phyloP scores from a whole-genome alignment of 2,888 invertebrate genomes.

The Lapara coniferarum region DNA sequence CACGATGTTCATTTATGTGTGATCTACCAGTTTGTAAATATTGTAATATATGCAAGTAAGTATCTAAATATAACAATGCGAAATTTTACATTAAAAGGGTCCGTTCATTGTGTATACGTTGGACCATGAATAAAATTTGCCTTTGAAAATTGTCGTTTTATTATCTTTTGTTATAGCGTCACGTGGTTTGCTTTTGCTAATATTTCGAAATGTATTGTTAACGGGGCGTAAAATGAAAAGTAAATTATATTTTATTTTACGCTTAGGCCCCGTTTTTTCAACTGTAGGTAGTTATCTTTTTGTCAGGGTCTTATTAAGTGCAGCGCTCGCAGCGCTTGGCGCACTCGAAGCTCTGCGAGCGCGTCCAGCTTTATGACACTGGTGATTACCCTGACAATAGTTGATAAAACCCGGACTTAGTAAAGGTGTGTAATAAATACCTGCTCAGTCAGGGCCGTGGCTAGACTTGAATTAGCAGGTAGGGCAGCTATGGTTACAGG shows the following conservation, averaged over 20 bases:
- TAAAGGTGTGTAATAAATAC: too few species aligned
- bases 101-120: slow-evolving; percentile 82
- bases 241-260: background rate
- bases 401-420: too few species aligned
- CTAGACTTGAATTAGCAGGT: too few species aligned
- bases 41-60: slow-evolving; percentile 74
- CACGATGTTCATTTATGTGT: slow-evolving; percentile 71
- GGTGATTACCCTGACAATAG: too few species aligned
- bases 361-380: too few species aligned
- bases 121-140: slow-evolving; percentile 83
- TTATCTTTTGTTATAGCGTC: slow-evolving; percentile 21
- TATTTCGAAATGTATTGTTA: slow-evolving; percentile 2
- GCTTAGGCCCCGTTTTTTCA: too few species aligned
- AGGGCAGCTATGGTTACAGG: too few species aligned
- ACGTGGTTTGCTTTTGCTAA: slow-evolving; percentile 1
- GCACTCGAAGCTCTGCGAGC: too few species aligned
- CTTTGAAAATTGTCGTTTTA: slow-evolving; percentile 60
- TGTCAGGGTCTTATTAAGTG: too few species aligned
- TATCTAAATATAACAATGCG: slow-evolving; percentile 67
- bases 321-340: too few species aligned
- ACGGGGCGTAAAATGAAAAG: background rate
- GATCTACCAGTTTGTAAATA: slow-evolving; percentile 77
- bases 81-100: slow-evolving; percentile 82
- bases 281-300: too few species aligned
- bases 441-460: too few species aligned